Conservation (phyloP, 2,888 invertebrate species). For the Gymnosoma rotundatum region DNA sequence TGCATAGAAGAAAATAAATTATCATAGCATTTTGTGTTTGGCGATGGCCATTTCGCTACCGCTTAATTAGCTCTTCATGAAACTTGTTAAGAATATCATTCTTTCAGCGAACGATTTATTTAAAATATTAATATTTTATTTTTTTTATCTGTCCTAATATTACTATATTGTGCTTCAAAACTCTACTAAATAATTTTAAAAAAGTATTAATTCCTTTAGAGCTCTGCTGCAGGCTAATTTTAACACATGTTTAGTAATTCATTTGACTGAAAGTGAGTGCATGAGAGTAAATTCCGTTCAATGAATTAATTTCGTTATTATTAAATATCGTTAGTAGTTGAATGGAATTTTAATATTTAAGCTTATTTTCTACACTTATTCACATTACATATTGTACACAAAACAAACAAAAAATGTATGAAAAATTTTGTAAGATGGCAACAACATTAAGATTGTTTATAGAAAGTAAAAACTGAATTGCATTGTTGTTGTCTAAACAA, state of each 20-base stretch:
- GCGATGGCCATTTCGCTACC: too few species aligned
- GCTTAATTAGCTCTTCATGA: too few species aligned
- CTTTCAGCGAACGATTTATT: too few species aligned
- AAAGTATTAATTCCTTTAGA: not conserved
- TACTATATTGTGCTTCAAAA: too few species aligned
- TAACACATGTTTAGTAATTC: not conserved
- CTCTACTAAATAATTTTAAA: too few species aligned
- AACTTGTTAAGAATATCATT: too few species aligned
- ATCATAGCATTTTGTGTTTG: too few species aligned
- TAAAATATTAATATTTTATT: too few species aligned
- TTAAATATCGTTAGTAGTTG: constrained; percentile 40
- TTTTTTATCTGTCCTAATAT: too few species aligned
- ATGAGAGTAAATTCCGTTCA: constrained; percentile 37
- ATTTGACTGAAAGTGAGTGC: not conserved
- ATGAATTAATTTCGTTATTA: constrained; percentile 59
- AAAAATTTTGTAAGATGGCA: not conserved
- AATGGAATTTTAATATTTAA: not conserved
- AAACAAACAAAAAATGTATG: not conserved
- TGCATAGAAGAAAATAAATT: too few species aligned
- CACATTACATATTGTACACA: not conserved
- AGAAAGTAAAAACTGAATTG: constrained; percentile 57
- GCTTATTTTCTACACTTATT: not conserved
- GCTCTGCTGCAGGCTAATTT: not conserved
- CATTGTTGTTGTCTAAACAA: constrained; percentile 56
- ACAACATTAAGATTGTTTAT: constrained; percentile 33